Percentiles rank a stretch among this genome's conserved stretches.
Conservation (phyloP, 2,797 vertebrate genomes). For the Lates japonicus region DNA sequence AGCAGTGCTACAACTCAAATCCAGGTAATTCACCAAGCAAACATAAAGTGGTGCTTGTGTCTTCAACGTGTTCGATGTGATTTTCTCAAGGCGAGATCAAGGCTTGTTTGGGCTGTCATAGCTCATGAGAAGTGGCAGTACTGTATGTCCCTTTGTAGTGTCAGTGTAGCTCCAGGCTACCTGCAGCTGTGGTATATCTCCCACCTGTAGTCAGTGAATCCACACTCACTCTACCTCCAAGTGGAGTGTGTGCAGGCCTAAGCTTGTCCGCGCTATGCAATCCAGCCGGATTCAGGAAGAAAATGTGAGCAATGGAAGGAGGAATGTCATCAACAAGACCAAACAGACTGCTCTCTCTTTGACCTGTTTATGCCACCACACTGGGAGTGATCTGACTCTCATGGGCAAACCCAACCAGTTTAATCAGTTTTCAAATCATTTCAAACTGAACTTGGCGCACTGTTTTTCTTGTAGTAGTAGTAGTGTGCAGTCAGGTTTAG, state of each 20-base stretch:
- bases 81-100: conserved; percentile 1
- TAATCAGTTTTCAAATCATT: conserved; percentile 57
- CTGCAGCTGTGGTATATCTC: conserved; percentile 59
- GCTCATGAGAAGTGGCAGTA: conserved; percentile 13
- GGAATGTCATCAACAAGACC: conserved; percentile 87
- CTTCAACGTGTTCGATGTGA: not conserved
- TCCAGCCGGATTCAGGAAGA: conserved; percentile 85
- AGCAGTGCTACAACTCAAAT: conserved; percentile 68
- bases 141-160: conserved; percentile 54
- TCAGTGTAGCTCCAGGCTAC: conserved; percentile 72
- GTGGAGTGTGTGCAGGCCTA: conserved; percentile 72
- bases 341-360: conserved; percentile 82
- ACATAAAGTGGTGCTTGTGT: not conserved
- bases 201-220: conserved; percentile 63
- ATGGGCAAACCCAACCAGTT: conserved; percentile 71
- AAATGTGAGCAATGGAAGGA: conserved; percentile 88
- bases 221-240: conserved; percentile 55
- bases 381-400: conserved; percentile 51
- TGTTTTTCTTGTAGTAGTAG: not conserved
- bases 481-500: conserved; percentile 13
- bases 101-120: not conserved
- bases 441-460: conserved; percentile 15
- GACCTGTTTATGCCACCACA: conserved; percentile 73
- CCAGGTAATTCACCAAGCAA: conserved; percentile 79
- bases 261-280: conserved; percentile 85